phyloP scores from a whole-genome alignment of 23 tunicate species.

The Clavelina lepadiformis region DNA sequence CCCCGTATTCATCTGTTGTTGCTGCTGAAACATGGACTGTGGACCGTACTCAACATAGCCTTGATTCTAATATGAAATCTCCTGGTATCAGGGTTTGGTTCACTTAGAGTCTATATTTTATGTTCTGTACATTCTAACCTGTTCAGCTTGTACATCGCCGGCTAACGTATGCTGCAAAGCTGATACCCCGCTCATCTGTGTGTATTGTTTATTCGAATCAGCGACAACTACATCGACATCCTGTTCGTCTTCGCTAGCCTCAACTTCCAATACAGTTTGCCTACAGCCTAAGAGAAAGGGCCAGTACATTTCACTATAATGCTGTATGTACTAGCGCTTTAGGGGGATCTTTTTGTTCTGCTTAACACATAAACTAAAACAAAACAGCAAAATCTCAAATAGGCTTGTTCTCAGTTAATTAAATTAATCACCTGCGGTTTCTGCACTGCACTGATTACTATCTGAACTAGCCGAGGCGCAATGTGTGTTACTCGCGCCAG shows the following conservation, averaged over 20 bases:
- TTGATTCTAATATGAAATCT: background rate
- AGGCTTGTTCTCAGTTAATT: no score
- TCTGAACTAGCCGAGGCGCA: no score
- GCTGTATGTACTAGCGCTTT: no score
- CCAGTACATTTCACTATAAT: no score
- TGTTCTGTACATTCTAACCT: conserved; percentile 12
- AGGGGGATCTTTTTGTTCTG: no score
- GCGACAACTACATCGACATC: conserved; percentile 1
- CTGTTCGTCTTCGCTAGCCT: background rate
- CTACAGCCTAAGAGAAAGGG: no score
- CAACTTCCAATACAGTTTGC: background rate
- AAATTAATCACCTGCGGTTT: no score
- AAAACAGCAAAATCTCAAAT: no score
- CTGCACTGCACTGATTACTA: no score
- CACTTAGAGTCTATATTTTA: background rate
- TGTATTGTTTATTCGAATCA: conserved; percentile 12
- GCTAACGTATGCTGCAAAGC: background rate
- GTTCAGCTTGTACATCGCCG: background rate
- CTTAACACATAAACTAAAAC: no score
- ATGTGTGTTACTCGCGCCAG: no score
- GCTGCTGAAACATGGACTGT: conserved; percentile 31
- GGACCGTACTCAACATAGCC: conserved; percentile 42
- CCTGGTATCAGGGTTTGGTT: background rate
- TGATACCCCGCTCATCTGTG: conserved; percentile 27
- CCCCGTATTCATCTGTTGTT: conserved; percentile 12